Evolutionary conservation across 2,888 invertebrate genomes (phyloP).

Genomic region (Pheosia tremula): DNA sequence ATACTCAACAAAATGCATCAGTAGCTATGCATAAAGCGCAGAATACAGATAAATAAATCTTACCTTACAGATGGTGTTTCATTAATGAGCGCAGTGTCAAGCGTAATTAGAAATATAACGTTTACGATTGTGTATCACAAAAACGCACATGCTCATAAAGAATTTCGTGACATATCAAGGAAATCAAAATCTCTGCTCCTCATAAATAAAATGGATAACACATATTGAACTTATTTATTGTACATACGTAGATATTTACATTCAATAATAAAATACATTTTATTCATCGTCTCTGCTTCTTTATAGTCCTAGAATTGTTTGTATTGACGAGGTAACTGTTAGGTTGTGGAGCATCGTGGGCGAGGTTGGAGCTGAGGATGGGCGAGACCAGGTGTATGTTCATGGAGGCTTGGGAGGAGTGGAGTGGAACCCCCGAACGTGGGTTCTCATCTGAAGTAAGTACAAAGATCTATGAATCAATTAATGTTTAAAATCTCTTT

Average conservation of each 20-base stretch:
- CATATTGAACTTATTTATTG: slow-evolving; percentile 50
- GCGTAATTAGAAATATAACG: slow-evolving; percentile 35
- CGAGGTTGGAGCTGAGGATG: slow-evolving; percentile 24
- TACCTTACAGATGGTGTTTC: slow-evolving; percentile 34
- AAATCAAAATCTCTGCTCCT: slow-evolving; percentile 72
- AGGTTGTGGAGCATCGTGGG: slow-evolving; percentile 31
- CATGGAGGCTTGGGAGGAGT: slow-evolving; percentile 65
- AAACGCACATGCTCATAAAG: slow-evolving; percentile 57
- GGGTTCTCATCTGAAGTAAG: slow-evolving; percentile 56
- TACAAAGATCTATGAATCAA: slow-evolving; percentile 16
- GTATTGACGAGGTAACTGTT: slow-evolving; percentile 59
- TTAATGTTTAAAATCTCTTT: background rate
- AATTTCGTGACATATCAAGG: slow-evolving; percentile 11
- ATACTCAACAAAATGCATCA: background rate
- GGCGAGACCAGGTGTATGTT: slow-evolving; percentile 59
- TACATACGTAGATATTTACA: slow-evolving; percentile 48
- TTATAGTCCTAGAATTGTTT: slow-evolving; percentile 45
- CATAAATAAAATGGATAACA: slow-evolving; percentile 35
- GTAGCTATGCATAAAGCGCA: slow-evolving; percentile 28
- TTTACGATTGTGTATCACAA: slow-evolving; percentile 30
- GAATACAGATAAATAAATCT: slow-evolving; percentile 27
- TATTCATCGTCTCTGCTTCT: slow-evolving; percentile 41
- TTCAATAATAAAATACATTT: slow-evolving; percentile 19
- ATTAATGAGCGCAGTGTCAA: slow-evolving; percentile 47
- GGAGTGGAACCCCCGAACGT: slow-evolving; percentile 59